Percentiles rank a stretch among this genome's conserved stretches.
phyloP scores from a whole-genome alignment of 2,113 vertebrate species.

The Alligator mississippiensis region DNA sequence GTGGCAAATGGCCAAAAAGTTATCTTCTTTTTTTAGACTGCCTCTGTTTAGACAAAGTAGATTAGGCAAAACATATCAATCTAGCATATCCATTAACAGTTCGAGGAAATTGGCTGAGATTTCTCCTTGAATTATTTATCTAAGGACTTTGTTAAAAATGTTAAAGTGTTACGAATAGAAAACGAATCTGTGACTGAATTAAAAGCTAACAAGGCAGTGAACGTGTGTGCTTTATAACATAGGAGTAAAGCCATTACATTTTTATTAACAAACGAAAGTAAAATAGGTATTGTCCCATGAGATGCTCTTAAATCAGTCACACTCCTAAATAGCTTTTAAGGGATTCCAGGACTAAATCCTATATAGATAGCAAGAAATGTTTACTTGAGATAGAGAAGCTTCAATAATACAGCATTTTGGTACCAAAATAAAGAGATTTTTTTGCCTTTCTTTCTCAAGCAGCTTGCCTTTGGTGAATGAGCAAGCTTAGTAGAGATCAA shows the following conservation, averaged over 20 bases:
- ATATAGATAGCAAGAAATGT: constrained; percentile 34
- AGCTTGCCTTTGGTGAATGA: constrained; percentile 50
- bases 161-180: constrained; percentile 45
- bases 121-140: constrained; percentile 62
- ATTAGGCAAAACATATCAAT: constrained; percentile 62
- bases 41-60: constrained; percentile 61
- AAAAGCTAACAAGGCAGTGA: neutral
- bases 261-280: constrained; percentile 54
- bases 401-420: constrained; percentile 4
- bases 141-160: constrained; percentile 24
- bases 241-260: constrained; percentile 9
- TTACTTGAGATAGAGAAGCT: constrained; percentile 26
- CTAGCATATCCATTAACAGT: constrained; percentile 48
- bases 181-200: constrained; percentile 19
- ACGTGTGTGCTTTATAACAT: neutral
- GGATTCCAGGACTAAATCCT: constrained; percentile 45
- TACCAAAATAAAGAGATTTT: constrained; percentile 11
- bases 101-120: constrained; percentile 27
- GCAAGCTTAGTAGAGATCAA: constrained; percentile 27
- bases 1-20: constrained; percentile 72
- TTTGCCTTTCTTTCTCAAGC: constrained; percentile 36
- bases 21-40: constrained; percentile 55
- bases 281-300: constrained; percentile 41
- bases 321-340: constrained; percentile 53
- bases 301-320: constrained; percentile 50